Percentiles rank a stretch among this genome's conserved stretches.
Conservation (phyloP, 2,888 invertebrate species). For the Tetrapedia diversipes region DNA sequence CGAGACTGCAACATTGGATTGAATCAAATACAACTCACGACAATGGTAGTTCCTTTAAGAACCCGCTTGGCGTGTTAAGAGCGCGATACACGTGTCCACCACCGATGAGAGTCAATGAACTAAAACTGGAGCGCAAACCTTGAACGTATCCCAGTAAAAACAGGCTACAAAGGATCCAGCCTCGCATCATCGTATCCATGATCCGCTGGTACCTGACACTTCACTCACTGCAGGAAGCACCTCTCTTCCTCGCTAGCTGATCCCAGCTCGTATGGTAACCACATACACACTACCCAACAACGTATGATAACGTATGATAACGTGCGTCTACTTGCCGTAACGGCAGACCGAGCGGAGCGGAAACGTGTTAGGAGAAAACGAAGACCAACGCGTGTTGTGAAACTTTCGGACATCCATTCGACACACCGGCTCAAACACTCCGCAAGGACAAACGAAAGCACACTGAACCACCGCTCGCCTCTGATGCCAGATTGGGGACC, state of each 20-base stretch:
- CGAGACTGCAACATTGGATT: neutral
- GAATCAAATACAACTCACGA: conserved; percentile 1
- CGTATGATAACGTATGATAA: neutral
- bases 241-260: conserved; percentile 32
- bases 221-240: conserved; percentile 17
- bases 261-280: conserved; percentile 40
- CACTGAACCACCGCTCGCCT: conserved; percentile 57
- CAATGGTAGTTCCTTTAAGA: neutral
- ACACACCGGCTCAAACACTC: neutral
- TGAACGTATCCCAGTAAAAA: conserved; percentile 49
- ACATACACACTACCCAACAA: conserved; percentile 36
- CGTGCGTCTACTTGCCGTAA: neutral
- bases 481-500: too few relatives aligned
- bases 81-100: conserved; percentile 19
- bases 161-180: conserved; percentile 42
- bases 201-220: conserved; percentile 42
- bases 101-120: neutral
- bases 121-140: conserved; percentile 26
- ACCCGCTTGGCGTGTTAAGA: neutral
- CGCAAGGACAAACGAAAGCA: conserved; percentile 53
- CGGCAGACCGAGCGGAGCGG: neutral
- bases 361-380: neutral
- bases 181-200: conserved; percentile 42
- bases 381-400: conserved; percentile 23
- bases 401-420: neutral